Percentiles rank a stretch among this genome's conserved stretches.
These are phyloP conservation scores for Ceyx cyanopectus DNA, from an alignment of 2,113 vertebrate species.

Conservation along the genomic window DNA sequence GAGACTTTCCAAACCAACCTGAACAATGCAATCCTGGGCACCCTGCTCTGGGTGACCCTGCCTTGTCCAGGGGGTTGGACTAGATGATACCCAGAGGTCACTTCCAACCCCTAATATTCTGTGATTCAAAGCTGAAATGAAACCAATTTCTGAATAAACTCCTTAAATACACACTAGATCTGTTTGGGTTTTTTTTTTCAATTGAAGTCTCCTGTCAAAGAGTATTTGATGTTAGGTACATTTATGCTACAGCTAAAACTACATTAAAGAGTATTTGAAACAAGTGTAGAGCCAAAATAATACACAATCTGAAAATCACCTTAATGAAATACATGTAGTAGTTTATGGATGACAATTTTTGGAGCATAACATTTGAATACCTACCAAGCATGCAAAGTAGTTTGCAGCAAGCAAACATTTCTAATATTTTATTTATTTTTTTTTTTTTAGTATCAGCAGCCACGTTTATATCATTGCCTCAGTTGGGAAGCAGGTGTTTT, in stretches of 20 bases:
- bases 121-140: slow-evolving; percentile 10
- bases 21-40: too few relatives aligned
- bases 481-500: not conserved
- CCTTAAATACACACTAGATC: slow-evolving; percentile 7
- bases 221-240: not conserved
- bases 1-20: too few relatives aligned
- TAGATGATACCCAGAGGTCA: too few relatives aligned
- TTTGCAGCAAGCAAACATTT: not conserved
- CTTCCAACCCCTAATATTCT: too few relatives aligned
- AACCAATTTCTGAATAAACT: slow-evolving; percentile 17
- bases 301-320: not conserved
- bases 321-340: not conserved
- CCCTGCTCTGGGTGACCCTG: too few relatives aligned
- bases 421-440: not conserved
- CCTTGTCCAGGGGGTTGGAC: too few relatives aligned
- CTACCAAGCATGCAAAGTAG: not conserved
- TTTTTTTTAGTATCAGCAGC: slow-evolving; percentile 11
- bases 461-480: not conserved
- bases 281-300: not conserved
- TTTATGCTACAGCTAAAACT: slow-evolving; percentile 6
- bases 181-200: not conserved
- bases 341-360: not conserved
- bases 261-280: slow-evolving; percentile 9
- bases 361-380: not conserved
- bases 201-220: not conserved